These are phyloP conservation scores for Ophiothrix spiculata DNA, from an alignment of 35 echinoderm and acorn worm genomes.

Conservation along the genomic window DNA sequence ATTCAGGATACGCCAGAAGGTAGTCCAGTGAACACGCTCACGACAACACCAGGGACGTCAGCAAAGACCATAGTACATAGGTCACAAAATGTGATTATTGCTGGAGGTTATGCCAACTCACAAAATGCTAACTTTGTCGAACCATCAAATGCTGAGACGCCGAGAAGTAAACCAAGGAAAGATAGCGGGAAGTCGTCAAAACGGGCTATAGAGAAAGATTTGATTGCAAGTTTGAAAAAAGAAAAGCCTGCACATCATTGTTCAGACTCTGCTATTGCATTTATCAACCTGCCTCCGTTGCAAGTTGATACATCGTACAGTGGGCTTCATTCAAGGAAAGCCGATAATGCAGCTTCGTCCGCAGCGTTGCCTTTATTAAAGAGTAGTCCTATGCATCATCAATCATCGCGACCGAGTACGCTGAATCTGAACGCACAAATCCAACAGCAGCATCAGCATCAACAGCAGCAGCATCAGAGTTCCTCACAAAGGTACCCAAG, in stretches of 20 bases:
- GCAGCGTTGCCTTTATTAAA: constrained; percentile 18
- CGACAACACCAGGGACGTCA: neutral
- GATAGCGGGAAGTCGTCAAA: neutral
- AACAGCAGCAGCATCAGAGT: neutral
- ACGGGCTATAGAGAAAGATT: constrained; percentile 9
- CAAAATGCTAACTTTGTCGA: constrained; percentile 19
- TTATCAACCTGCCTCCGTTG: constrained; percentile 89
- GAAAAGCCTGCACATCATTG: constrained; percentile 65
- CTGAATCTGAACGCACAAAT: constrained; percentile 3
- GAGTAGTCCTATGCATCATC: constrained; percentile 15
- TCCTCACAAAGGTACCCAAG: neutral
- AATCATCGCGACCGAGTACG: constrained; percentile 29
- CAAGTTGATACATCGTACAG: constrained; percentile 35
- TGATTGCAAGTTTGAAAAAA: constrained; percentile 65
- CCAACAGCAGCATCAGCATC: neutral
- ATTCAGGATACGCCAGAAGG: constrained; percentile 77
- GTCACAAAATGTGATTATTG: constrained; percentile 4
- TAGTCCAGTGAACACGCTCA: neutral
- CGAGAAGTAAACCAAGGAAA: constrained; percentile 5
- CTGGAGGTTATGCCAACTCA: neutral
- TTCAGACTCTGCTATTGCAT: constrained; percentile 73
- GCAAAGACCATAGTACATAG: constrained; percentile 1
- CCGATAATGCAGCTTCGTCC: neutral
- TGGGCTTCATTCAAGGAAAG: constrained; percentile 2
- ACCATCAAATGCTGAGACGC: neutral